Evolutionary conservation across 2,113 vertebrate species (phyloP), one percentile per base, ranked within the genome.

Genomic region (Solea solea): DNA sequence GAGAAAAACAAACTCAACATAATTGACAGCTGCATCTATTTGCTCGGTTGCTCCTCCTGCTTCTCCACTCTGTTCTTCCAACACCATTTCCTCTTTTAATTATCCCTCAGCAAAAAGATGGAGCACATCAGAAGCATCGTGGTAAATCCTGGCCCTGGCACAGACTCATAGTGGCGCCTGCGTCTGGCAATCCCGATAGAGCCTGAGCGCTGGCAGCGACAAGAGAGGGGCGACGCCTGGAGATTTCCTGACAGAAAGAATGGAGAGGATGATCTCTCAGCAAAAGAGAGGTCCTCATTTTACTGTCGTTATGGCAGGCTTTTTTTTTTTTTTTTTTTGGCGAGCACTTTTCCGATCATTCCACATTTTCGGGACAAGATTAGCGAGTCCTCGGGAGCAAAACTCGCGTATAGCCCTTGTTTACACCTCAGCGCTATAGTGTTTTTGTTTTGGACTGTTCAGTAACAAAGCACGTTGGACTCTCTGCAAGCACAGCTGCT

Each of bases 131-230:
- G 90, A 94, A 81, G 70, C 89, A 86, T 90, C 76, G 73, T 83
- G 85, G 90, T 82, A 93, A 94, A 94, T 92, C 92, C 91, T 60
- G 83, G 90, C 79, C 86, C 89, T 94, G 94, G 93, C 93, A 93
- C 74, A 0, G 81, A 72, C 90, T 93, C 92, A 93, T 77, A 93
- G 91, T 84, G 75, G 75, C 86, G 86, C 82, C 84, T 86, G 76
- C 84, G 90, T 91, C 93, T 94, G 93, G 90, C 84, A 80, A 58
- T 86, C 86, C 91, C 88, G 93, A 94, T 94, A 94, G 93, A 92
- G 91, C 78, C 86, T 12, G 78, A 42, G 83, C 67, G 86, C 91
- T 93, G 92, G 91, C 92, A 92, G 76, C 56, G 90, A 91, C 89
- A 82, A 93, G 86, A 86, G 80, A 90, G 80, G 83, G 49, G 87